phyloP scores from a whole-genome alignment of 2,888 invertebrate species.

The Acanthacorydalis orientalis region DNA sequence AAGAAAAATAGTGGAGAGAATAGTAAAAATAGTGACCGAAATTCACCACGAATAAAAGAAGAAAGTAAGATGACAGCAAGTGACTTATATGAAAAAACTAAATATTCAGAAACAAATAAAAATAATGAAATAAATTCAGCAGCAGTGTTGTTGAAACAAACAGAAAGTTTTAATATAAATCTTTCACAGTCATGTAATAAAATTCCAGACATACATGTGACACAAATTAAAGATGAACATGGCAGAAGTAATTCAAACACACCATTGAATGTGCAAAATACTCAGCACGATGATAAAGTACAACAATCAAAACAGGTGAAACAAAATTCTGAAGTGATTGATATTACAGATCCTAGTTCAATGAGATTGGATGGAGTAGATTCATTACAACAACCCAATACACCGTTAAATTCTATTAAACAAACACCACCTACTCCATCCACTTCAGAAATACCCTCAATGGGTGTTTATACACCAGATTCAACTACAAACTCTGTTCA shows the following conservation, averaged over 20 bases:
- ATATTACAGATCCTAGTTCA: slow-evolving; percentile 25
- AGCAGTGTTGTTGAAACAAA: neutral
- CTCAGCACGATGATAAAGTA: neutral
- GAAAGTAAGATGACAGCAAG: slow-evolving; percentile 13
- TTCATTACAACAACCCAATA: slow-evolving; percentile 14
- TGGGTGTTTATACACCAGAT: slow-evolving; percentile 76
- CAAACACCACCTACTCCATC: slow-evolving; percentile 30
- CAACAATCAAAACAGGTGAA: slow-evolving; percentile 1
- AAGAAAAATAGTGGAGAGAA: slow-evolving; percentile 12
- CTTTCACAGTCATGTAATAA: neutral
- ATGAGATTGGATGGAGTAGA: slow-evolving; percentile 22
- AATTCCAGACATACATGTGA: neutral
- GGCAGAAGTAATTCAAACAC: neutral
- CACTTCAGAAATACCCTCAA: slow-evolving; percentile 49
- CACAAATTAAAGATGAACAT: neutral
- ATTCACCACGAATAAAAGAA: slow-evolving; percentile 10
- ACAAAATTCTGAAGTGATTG: slow-evolving; percentile 1
- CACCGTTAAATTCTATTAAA: slow-evolving; percentile 25
- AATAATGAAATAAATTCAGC: neutral
- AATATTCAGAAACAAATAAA: neutral
- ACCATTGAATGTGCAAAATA: neutral
- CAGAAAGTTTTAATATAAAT: slow-evolving; percentile 3
- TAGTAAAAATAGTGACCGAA: slow-evolving; percentile 10
- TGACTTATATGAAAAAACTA: slow-evolving; percentile 3
- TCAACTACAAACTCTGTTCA: slow-evolving; percentile 70